phyloP scores from a whole-genome alignment of 2,797 vertebrate genomes.

The Platalea minor region DNA sequence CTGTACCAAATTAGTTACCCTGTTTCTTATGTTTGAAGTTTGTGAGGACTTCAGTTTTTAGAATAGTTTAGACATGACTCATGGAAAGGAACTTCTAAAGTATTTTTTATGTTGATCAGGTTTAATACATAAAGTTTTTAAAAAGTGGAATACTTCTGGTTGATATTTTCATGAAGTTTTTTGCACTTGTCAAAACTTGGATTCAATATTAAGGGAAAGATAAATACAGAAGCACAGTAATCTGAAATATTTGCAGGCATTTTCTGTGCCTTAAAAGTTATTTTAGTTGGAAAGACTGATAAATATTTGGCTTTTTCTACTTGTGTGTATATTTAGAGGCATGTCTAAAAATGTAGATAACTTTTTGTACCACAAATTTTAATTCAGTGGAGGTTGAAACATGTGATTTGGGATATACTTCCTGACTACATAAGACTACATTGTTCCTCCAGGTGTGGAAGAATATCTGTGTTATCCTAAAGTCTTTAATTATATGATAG shows the following conservation, averaged over 20 bases:
- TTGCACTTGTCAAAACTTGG: not conserved
- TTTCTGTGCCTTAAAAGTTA: not conserved
- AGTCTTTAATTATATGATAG: slow-evolving; percentile 3
- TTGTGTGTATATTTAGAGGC: not conserved
- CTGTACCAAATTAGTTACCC: not conserved
- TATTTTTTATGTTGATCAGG: not conserved
- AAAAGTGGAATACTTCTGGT: not conserved
- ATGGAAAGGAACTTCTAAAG: not conserved
- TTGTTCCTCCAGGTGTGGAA: not conserved
- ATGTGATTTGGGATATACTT: not conserved
- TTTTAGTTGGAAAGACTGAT: not conserved
- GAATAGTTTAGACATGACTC: not conserved
- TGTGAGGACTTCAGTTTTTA: not conserved
- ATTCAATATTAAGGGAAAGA: not conserved
- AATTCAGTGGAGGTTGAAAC: not conserved
- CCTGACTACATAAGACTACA: not conserved
- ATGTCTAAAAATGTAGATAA: not conserved
- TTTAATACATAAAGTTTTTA: not conserved
- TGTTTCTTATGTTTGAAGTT: not conserved
- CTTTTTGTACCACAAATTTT: not conserved
- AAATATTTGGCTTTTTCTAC: not conserved
- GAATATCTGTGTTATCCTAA: not conserved
- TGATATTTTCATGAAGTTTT: not conserved
- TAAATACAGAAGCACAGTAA: not conserved
- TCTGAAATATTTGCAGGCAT: not conserved